phyloP scores from a whole-genome alignment of 1,140 invertebrate species.

The Drosophila miranda region DNA sequence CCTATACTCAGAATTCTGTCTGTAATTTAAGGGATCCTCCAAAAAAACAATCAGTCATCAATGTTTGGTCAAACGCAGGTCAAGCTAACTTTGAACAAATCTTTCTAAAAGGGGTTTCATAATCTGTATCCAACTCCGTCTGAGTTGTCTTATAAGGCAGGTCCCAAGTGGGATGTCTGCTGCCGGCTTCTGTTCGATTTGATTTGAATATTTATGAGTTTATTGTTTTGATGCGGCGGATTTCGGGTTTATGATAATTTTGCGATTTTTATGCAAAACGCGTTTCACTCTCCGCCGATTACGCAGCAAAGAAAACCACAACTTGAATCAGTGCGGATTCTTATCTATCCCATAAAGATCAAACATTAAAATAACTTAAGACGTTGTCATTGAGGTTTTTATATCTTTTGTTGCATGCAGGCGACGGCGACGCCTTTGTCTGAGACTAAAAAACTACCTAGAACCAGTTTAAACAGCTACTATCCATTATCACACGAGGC shows the following conservation, averaged over 20 bases:
- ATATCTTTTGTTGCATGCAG: not conserved
- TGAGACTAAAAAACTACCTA: conserved; percentile 1
- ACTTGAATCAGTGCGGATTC: conserved; percentile 33
- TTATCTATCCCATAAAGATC: conserved; percentile 11
- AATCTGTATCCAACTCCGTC: conserved; percentile 18
- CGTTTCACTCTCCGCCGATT: conserved; percentile 27
- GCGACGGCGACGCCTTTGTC: not conserved
- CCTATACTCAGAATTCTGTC: conserved; percentile 5
- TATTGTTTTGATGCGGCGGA: conserved; percentile 30
- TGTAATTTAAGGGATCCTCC: not conserved
- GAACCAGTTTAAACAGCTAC: conserved; percentile 24
- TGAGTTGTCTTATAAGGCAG: conserved; percentile 1
- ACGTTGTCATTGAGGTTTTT: conserved; percentile 3
- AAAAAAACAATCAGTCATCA: conserved; percentile 4
- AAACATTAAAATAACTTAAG: not conserved
- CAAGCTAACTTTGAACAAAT: not conserved
- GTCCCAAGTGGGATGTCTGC: conserved; percentile 11
- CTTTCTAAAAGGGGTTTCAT: conserved; percentile 25
- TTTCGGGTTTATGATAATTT: conserved; percentile 31
- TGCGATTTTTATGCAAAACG: conserved; percentile 50
- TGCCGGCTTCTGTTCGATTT: conserved; percentile 45
- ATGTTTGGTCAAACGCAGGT: conserved; percentile 22
- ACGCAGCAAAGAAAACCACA: conserved; percentile 37
- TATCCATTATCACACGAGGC: not conserved
- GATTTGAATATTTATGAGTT: conserved; percentile 44